These are phyloP conservation scores for Anolis apletophallus DNA, from an alignment of 2,797 vertebrate genomes.

Conservation along the genomic window DNA sequence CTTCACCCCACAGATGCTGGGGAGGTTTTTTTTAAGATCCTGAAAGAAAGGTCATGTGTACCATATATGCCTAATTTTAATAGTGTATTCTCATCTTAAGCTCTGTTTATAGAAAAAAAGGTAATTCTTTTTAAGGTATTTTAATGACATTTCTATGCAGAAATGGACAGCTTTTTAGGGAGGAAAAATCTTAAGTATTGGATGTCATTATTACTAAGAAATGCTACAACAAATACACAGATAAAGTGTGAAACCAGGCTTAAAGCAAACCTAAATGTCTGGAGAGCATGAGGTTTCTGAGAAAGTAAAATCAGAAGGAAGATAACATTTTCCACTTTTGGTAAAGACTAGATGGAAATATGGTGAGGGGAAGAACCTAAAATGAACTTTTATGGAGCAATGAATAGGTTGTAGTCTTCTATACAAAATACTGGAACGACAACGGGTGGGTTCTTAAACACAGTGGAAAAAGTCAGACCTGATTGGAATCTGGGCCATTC, in stretches of 20 bases:
- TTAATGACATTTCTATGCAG: background rate
- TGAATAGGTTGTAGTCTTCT: background rate
- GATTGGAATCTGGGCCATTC: background rate
- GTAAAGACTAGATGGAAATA: background rate
- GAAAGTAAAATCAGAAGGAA: background rate
- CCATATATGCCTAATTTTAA: background rate
- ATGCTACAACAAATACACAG: background rate
- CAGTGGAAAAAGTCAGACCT: background rate
- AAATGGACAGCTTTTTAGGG: background rate
- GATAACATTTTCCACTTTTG: background rate
- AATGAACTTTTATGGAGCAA: background rate
- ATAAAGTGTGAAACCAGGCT: background rate
- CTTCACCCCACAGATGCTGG: background rate
- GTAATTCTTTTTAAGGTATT: background rate
- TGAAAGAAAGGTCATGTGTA: background rate
- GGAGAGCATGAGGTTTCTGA: background rate
- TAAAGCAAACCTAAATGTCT: background rate
- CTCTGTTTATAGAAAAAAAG: background rate
- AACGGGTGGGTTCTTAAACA: background rate
- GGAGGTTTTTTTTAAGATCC: background rate
- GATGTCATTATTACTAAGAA: background rate
- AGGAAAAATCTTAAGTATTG: background rate
- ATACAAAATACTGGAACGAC: background rate
- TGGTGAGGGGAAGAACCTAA: background rate
- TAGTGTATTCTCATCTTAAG: background rate